Conservation (phyloP, 2,888 invertebrate species). For the Cosmopolites sordidus region DNA sequence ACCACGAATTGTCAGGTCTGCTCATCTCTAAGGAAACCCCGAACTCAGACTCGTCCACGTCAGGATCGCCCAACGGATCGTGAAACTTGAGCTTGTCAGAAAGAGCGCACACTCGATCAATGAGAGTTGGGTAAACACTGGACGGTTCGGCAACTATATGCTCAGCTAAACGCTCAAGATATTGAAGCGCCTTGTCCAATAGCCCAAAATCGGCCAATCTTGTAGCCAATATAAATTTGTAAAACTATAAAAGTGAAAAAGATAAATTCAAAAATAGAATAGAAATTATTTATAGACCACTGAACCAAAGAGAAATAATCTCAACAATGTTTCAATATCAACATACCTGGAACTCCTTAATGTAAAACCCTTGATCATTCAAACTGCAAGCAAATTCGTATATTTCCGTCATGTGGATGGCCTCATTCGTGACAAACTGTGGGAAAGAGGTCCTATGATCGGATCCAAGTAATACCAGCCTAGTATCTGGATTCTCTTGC, state of each 20-base stretch:
- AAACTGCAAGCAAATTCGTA: slow-evolving; percentile 90
- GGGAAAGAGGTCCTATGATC: slow-evolving; percentile 61
- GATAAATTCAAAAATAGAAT: background rate
- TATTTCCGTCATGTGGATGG: slow-evolving; percentile 91
- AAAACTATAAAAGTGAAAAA: slow-evolving; percentile 57
- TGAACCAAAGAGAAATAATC: no score
- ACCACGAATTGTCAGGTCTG: slow-evolving; percentile 56
- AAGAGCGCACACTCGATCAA: slow-evolving; percentile 52
- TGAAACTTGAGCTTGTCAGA: slow-evolving; percentile 47
- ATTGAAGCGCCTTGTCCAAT: slow-evolving; percentile 74
- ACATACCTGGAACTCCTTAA: slow-evolving; percentile 69
- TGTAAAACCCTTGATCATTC: slow-evolving; percentile 66
- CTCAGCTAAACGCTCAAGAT: slow-evolving; percentile 74
- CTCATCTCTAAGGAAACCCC: slow-evolving; percentile 38
- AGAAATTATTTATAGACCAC: no score
- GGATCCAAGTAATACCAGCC: slow-evolving; percentile 77
- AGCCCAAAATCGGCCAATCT: slow-evolving; percentile 75
- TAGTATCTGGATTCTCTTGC: slow-evolving; percentile 53
- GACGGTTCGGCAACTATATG: slow-evolving; percentile 60
- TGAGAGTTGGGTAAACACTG: slow-evolving; percentile 52
- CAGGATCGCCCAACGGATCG: slow-evolving; percentile 42
- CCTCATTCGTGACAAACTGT: slow-evolving; percentile 73
- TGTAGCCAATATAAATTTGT: slow-evolving; percentile 78
- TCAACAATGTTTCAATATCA: no score
- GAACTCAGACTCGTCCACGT: slow-evolving; percentile 40